phyloP scores from a whole-genome alignment of 2,113 vertebrate genomes.

The Hyperopisus bebe region DNA sequence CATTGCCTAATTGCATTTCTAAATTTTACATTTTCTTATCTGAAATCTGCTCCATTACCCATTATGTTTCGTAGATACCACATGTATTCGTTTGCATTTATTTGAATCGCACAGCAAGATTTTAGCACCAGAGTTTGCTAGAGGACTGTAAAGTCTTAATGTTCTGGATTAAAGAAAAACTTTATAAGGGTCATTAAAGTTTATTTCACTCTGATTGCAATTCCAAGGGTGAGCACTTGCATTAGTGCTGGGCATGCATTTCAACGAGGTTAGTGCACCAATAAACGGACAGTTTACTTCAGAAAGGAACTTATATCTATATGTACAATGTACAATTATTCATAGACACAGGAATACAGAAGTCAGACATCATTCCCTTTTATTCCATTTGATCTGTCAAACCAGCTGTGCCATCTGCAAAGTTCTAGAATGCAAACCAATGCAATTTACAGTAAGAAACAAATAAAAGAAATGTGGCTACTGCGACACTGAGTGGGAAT shows the following conservation, averaged over 20 bases:
- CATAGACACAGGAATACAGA: neutral
- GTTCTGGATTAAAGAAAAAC: neutral
- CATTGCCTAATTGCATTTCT: neutral
- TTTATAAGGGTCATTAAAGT: neutral
- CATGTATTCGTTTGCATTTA: neutral
- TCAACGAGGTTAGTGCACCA: neutral
- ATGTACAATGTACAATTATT: slow-evolving; percentile 2
- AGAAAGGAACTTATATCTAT: neutral
- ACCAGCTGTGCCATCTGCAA: neutral
- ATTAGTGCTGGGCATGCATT: neutral
- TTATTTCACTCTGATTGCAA: neutral
- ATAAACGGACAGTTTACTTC: neutral
- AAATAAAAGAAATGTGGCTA: neutral
- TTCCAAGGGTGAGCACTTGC: neutral
- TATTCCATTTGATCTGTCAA: neutral
- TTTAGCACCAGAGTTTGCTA: neutral
- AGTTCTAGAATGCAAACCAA: neutral
- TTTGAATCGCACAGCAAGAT: neutral
- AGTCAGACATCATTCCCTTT: slow-evolving; percentile 2
- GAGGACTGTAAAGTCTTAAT: neutral
- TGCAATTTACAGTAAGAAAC: neutral
- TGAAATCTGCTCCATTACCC: neutral
- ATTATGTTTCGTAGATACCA: neutral
- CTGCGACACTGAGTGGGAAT: neutral
- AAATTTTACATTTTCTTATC: neutral